These are phyloP conservation scores for Onychomys leucogaster DNA, from an alignment of 2,797 vertebrate species.

Conservation along the genomic window DNA sequence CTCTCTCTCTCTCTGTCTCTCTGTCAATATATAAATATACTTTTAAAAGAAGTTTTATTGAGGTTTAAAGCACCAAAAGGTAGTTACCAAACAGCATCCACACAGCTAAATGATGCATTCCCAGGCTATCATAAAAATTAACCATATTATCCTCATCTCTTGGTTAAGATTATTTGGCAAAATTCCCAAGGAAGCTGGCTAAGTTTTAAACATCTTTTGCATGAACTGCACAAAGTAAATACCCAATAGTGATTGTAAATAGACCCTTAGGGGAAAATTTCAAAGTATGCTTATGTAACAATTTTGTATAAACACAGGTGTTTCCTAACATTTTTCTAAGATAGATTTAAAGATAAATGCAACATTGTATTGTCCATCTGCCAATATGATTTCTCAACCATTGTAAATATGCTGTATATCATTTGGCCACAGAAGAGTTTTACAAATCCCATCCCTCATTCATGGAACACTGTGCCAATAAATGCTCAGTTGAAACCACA, in stretches of 20 bases:
- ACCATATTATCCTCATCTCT: conserved; percentile 24
- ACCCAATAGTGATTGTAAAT: not conserved
- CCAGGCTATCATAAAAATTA: conserved; percentile 46
- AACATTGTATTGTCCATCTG: conserved; percentile 10
- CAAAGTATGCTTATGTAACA: not conserved
- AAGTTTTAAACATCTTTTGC: conserved; percentile 33
- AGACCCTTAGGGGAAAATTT: not conserved
- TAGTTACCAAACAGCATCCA: not conserved
- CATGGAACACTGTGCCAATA: not conserved
- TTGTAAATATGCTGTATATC: not conserved
- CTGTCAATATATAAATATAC: not conserved
- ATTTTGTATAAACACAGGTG: conserved; percentile 8
- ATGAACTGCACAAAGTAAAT: not conserved
- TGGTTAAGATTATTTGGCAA: not conserved
- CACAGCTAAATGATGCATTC: not conserved
- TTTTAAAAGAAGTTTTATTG: conserved; percentile 2
- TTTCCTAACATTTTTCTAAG: conserved; percentile 44
- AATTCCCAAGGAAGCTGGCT: conserved; percentile 18
- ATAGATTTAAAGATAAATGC: not conserved
- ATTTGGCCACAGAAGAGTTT: not conserved
- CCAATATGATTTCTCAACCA: conserved; percentile 7
- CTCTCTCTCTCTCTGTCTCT: too few species aligned
- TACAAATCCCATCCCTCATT: not conserved
- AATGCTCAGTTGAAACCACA: not conserved
- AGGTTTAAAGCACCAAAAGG: not conserved